Evolutionary conservation across 2,113 vertebrate genomes (phyloP), one percentile per base, ranked within the genome.

Genomic region (Equus przewalskii): DNA sequence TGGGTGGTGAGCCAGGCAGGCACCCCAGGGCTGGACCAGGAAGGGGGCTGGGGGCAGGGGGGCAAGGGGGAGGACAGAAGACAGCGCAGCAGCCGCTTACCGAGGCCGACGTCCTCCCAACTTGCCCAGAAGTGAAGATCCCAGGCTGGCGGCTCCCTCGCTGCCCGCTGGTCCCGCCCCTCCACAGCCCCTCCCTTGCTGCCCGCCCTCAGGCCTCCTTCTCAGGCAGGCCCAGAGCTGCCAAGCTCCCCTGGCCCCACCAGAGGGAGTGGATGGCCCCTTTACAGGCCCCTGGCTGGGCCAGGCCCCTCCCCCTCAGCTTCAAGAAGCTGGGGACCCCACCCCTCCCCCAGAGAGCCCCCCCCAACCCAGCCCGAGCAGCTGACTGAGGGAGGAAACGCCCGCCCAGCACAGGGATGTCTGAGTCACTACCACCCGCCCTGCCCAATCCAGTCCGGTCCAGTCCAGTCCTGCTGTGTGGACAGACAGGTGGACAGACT

Each of bases 91-190:
- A 30, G 94, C 36, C 0, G 95, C 96, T 98, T 98, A 98, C 98
- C 95, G 49, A 97, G 95, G 86, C 97, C 92, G 97, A 92, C 0
- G 56, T 98, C 98, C 98, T 98, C 97, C 97, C 96, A 94, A 97
- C 97, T 98, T 89, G 97, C 97, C 97, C 98, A 79, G 96, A 96
- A 98, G 98, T 98, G 98, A 97, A 92, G 92, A 84, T 94, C 93
- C 83, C 87, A 70, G 92, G 96, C 89, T 78, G 92, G 87, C 85
- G 84, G 90, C 89, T 96, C 97, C 83, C 94, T 94, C 89, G 19
- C 96, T 82, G 89, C 86, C 97, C 96, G 84, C 60, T 0, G 14
- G 30, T 70, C 94, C 96, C 96, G 95, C 81, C 92, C 97, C 95
- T 79, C 96, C 88, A 82, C 30, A 26, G 76, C 67, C 96, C 97